Conservation (phyloP, 2,888 invertebrate species). For the Tolmerus cingulatus region DNA sequence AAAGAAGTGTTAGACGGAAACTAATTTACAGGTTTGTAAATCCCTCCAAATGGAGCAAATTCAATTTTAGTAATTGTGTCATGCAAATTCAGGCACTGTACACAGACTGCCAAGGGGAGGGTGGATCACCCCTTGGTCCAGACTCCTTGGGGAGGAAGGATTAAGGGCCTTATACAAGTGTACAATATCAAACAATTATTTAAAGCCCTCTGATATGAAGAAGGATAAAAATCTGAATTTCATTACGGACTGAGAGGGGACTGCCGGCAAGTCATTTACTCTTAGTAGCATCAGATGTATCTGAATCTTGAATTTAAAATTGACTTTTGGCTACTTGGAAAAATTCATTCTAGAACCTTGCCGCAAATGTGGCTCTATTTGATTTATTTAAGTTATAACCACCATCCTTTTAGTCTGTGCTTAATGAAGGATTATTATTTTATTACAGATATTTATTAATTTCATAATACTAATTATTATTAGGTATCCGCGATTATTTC, state of each 20-base stretch:
- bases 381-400: background rate
- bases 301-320: slow-evolving; percentile 44
- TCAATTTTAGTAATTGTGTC: slow-evolving; percentile 48
- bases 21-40: slow-evolving; percentile 90
- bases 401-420: background rate
- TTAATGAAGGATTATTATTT: background rate
- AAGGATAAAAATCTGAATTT: slow-evolving; percentile 49
- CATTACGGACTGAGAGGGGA: slow-evolving; percentile 42
- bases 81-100: slow-evolving; percentile 44
- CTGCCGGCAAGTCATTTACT: slow-evolving; percentile 48
- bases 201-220: slow-evolving; percentile 49
- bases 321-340: background rate
- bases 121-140: slow-evolving; percentile 5
- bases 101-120: slow-evolving; percentile 30
- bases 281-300: slow-evolving; percentile 51
- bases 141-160: slow-evolving; percentile 43
- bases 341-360: background rate
- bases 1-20: slow-evolving; percentile 93
- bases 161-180: slow-evolving; percentile 47
- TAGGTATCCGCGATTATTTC: background rate
- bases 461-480: background rate
- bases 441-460: background rate
- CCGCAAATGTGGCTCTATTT: background rate
- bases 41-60: slow-evolving; percentile 37
- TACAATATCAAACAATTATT: slow-evolving; percentile 51